These are phyloP conservation scores for Drosophila malerkotliana DNA, from an alignment of 1,140 invertebrate species.

Conservation along the genomic window DNA sequence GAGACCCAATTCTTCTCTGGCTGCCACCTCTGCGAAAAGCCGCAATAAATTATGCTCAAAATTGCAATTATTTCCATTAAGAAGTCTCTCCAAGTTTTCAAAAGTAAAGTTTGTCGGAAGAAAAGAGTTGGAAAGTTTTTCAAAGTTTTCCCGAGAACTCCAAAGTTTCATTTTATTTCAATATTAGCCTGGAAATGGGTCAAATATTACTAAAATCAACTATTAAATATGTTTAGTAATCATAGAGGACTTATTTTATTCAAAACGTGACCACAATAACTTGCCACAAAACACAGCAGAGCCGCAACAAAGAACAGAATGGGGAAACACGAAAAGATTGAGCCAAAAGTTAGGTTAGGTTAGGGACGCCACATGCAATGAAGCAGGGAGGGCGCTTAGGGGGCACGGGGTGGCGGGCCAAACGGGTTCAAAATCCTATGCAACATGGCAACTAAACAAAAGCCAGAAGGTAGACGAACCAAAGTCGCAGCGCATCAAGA, in stretches of 20 bases:
- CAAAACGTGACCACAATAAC: slow-evolving; percentile 40
- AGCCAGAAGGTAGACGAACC: slow-evolving; percentile 71
- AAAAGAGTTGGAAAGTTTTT: slow-evolving; percentile 15
- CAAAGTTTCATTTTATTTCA: neutral
- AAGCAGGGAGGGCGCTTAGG: slow-evolving; percentile 13
- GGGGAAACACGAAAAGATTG: slow-evolving; percentile 50
- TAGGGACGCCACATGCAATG: slow-evolving; percentile 72
- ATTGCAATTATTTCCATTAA: slow-evolving; percentile 79
- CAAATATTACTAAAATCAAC: neutral
- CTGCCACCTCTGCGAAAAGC: slow-evolving; percentile 31
- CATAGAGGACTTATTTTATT: neutral
- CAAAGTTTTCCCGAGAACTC: neutral
- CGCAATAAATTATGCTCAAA: slow-evolving; percentile 72
- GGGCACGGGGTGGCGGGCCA: slow-evolving; percentile 25
- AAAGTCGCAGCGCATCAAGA: slow-evolving; percentile 51
- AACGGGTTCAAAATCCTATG: slow-evolving; percentile 83
- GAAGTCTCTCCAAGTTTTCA: slow-evolving; percentile 14
- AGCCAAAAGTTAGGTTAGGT: slow-evolving; percentile 77
- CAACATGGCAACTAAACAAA: slow-evolving; percentile 77
- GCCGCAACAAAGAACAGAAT: slow-evolving; percentile 34
- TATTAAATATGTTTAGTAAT: neutral
- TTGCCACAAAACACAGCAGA: slow-evolving; percentile 28
- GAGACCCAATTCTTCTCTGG: slow-evolving; percentile 10
- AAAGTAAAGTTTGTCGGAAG: slow-evolving; percentile 24
- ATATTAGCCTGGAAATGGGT: neutral